Percentiles rank a stretch among this genome's conserved stretches.
phyloP scores from a whole-genome alignment of 2,113 vertebrate species.

The Monopterus albus region DNA sequence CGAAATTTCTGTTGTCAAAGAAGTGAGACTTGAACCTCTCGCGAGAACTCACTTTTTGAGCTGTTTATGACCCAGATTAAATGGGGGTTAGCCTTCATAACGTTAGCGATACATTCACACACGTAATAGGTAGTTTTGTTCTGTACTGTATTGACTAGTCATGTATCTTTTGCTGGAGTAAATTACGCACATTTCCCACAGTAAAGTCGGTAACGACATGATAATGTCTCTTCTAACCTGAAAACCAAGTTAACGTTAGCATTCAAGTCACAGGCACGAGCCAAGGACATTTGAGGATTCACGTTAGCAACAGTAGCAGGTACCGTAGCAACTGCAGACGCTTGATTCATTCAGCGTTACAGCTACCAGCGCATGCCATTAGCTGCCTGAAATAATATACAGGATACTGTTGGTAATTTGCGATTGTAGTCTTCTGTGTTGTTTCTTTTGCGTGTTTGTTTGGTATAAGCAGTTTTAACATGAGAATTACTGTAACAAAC shows the following conservation, averaged over 20 bases:
- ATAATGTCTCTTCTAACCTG: slow-evolving; percentile 12
- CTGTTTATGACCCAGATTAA: slow-evolving; percentile 43
- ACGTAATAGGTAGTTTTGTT: neutral
- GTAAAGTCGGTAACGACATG: neutral
- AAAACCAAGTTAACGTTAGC: slow-evolving; percentile 38
- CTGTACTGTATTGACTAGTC: neutral
- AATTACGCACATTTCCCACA: neutral
- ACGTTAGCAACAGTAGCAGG: slow-evolving; percentile 65
- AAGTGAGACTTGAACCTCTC: slow-evolving; percentile 52
- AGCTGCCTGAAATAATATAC: neutral
- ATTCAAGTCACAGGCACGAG: slow-evolving; percentile 15
- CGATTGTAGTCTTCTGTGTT: neutral
- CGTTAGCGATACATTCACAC: neutral
- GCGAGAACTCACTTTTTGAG: slow-evolving; percentile 49
- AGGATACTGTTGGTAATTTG: neutral
- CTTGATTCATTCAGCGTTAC: slow-evolving; percentile 24
- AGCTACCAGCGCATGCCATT: slow-evolving; percentile 14
- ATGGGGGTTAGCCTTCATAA: slow-evolving; percentile 40
- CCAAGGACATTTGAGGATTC: slow-evolving; percentile 34
- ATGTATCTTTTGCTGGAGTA: neutral
- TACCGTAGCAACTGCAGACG: slow-evolving; percentile 77
- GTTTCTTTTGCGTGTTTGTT: neutral
- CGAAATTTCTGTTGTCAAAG: slow-evolving; percentile 16
- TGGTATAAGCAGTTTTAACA: neutral
- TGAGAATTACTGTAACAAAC: neutral